Percentiles rank a stretch among this genome's conserved stretches.
These are phyloP conservation scores for Drosophila infuscata DNA, from an alignment of 2,888 invertebrate genomes.

Conservation along the genomic window DNA sequence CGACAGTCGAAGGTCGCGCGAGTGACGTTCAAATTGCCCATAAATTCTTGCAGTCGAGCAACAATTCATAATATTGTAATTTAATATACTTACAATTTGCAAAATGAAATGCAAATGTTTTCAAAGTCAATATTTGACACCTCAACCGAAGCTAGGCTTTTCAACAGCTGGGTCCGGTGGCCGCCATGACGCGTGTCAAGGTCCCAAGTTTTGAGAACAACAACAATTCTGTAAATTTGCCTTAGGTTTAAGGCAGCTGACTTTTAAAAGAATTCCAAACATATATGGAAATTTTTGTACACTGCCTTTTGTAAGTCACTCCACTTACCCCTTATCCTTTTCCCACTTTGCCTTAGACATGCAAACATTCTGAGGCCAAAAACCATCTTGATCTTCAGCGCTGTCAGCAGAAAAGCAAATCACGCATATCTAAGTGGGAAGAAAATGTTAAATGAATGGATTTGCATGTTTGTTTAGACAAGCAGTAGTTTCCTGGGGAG, in stretches of 20 bases:
- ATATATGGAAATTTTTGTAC: conserved; percentile 13
- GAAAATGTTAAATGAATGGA: conserved; percentile 21
- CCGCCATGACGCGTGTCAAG: conserved; percentile 35
- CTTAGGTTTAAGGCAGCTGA: conserved; percentile 38
- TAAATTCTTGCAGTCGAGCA: conserved; percentile 8
- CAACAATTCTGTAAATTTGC: conserved; percentile 47
- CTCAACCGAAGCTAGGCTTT: conserved; percentile 3
- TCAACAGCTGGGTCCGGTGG: conserved; percentile 5
- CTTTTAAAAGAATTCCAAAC: conserved; percentile 10
- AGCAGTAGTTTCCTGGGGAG: conserved; percentile 35
- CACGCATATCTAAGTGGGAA: conserved; percentile 51
- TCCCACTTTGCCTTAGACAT: conserved; percentile 30
- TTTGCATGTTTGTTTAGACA: conserved; percentile 28
- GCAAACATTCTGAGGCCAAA: conserved; percentile 36
- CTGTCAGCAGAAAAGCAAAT: conserved; percentile 40
- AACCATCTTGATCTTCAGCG: conserved; percentile 49
- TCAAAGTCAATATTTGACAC: conserved; percentile 67
- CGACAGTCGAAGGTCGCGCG: conserved; percentile 60
- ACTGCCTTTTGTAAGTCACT: not conserved
- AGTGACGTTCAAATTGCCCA: conserved; percentile 11
- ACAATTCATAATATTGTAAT: conserved; percentile 54
- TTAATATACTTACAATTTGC: conserved; percentile 48
- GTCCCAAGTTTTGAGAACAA: conserved; percentile 19
- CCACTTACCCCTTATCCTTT: not conserved
- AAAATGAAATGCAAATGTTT: conserved; percentile 62